Evolutionary conservation across 2,797 vertebrate genomes (phyloP).

Genomic region (Thaleichthys pacificus): DNA sequence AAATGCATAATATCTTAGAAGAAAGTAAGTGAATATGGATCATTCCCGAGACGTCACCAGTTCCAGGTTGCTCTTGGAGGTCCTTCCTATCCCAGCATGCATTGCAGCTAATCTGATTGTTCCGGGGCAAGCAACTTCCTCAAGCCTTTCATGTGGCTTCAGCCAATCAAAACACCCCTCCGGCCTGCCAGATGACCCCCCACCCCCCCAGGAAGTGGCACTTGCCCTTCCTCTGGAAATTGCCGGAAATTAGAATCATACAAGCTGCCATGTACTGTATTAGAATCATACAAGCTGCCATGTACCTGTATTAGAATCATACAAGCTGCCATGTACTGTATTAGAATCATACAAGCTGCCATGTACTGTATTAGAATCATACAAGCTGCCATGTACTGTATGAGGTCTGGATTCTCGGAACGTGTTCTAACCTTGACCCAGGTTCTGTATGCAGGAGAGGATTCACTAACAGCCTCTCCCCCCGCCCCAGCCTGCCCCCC

Average conservation of each 20-base stretch:
- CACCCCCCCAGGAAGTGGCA: constrained; percentile 42
- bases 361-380: constrained; percentile 70
- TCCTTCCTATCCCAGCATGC: no score
- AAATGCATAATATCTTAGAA: no score
- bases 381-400: constrained; percentile 54
- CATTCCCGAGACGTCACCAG: no score
- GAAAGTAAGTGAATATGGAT: no score
- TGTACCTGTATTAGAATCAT: constrained; percentile 70
- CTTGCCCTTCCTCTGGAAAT: constrained; percentile 48
- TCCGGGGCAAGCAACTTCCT: background rate
- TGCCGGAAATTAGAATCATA: constrained; percentile 66
- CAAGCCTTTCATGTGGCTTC: background rate
- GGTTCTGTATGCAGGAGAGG: background rate
- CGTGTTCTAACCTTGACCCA: background rate
- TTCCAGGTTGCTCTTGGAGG: no score
- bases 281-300: constrained; percentile 62
- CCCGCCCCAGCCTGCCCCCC: no score
- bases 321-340: constrained; percentile 57
- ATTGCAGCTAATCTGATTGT: no score
- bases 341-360: constrained; percentile 63
- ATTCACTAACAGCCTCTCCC: background rate
- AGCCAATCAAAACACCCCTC: background rate
- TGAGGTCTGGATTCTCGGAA: constrained; percentile 48
- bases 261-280: constrained; percentile 53
- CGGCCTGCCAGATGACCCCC: constrained; percentile 16